Conservation (phyloP, 2,888 invertebrate species). For the Drosophila multiciliata region DNA sequence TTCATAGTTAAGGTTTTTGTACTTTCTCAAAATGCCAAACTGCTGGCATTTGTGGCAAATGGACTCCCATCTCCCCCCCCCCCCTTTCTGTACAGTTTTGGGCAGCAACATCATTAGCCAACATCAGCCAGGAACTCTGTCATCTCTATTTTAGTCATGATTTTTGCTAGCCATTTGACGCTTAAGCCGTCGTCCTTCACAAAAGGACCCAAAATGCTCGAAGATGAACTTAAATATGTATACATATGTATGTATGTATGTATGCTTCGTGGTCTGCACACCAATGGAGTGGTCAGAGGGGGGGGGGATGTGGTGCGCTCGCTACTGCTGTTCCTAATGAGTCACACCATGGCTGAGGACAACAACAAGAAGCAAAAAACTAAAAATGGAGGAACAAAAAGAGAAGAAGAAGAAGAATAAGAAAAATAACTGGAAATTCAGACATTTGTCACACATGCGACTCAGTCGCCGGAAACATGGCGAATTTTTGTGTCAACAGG, state of each 20-base stretch:
- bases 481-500: constrained; percentile 74
- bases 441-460: constrained; percentile 79
- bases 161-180: constrained; percentile 62
- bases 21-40: not conserved
- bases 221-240: constrained; percentile 41
- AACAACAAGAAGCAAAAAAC: not conserved
- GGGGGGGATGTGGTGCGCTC: constrained; percentile 1
- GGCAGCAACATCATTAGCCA: constrained; percentile 40
- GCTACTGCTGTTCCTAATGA: constrained; percentile 63
- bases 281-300: not conserved
- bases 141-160: constrained; percentile 71
- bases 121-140: constrained; percentile 33
- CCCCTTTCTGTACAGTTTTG: not conserved
- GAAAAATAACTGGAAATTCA: constrained; percentile 43
- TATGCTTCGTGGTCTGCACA: constrained; percentile 18
- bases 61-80: not conserved
- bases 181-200: constrained; percentile 48
- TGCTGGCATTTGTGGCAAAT: constrained; percentile 6
- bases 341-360: constrained; percentile 52
- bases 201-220: constrained; percentile 10
- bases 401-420: constrained; percentile 20
- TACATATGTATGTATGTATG: constrained; percentile 47
- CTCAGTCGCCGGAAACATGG: constrained; percentile 66
- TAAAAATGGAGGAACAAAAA: not conserved
- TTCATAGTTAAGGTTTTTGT: not conserved